Conservation (phyloP, 2,797 vertebrate species). For the Oreochromis mossambicus region DNA sequence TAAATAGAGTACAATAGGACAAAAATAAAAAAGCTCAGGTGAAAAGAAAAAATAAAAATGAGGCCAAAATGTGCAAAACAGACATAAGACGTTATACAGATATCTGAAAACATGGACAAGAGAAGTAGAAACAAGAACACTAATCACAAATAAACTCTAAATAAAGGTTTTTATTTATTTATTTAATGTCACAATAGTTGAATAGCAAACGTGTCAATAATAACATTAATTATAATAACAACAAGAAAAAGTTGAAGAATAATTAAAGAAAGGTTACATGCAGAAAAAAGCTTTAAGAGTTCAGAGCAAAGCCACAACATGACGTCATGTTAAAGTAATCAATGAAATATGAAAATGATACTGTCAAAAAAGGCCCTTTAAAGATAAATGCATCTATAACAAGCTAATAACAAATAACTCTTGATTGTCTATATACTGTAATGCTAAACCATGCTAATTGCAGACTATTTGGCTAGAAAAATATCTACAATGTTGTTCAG, state of each 20-base stretch:
- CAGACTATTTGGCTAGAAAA: neutral
- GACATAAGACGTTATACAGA: neutral
- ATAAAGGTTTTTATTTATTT: neutral
- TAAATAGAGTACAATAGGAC: neutral
- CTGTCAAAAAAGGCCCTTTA: neutral
- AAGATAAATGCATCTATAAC: neutral
- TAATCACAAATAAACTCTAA: neutral
- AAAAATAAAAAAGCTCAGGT: neutral
- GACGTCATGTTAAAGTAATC: neutral
- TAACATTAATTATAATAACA: neutral
- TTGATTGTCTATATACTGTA: neutral
- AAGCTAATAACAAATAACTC: neutral
- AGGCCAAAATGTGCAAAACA: neutral
- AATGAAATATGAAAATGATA: neutral
- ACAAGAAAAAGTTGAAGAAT: neutral
- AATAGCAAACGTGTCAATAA: neutral
- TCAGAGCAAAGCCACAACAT: neutral
- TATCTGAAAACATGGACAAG: neutral
- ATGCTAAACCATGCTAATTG: neutral
- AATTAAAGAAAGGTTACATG: neutral
- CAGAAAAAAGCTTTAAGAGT: neutral
- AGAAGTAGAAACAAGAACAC: neutral
- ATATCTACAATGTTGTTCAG: neutral
- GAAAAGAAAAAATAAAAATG: neutral
- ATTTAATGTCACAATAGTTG: neutral